Conservation (phyloP, 2,797 vertebrate species). For the Platalea minor region DNA sequence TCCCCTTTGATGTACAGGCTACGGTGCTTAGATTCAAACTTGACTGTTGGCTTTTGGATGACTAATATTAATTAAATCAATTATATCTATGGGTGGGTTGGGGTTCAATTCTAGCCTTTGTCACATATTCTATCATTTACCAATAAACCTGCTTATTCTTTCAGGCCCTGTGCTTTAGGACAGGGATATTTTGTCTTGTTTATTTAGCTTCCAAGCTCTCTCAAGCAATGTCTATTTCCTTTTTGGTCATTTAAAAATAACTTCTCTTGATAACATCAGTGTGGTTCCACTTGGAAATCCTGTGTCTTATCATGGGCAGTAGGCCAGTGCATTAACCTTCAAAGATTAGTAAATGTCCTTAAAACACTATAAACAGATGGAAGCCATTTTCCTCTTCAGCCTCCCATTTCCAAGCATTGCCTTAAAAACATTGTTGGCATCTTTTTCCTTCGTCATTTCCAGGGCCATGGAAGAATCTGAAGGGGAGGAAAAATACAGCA, state of each 20-base stretch:
- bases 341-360: neutral
- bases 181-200: neutral
- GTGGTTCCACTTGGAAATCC: neutral
- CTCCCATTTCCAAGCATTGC: neutral
- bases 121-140: fast-evolving
- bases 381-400: neutral
- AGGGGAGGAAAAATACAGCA: neutral
- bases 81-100: neutral
- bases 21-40: neutral
- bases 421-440: neutral
- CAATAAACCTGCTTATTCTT: neutral
- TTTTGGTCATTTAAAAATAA: neutral
- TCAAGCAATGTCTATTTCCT: neutral
- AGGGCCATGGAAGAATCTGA: neutral
- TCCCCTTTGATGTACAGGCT: neutral
- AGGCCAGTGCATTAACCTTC: neutral
- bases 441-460: neutral
- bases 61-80: neutral
- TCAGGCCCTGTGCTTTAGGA: neutral
- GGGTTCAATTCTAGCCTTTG: neutral
- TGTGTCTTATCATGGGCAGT: neutral
- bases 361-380: neutral
- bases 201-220: neutral
- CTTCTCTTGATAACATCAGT: neutral
- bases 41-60: neutral